Evolutionary conservation across 2,888 invertebrate genomes (phyloP), one percentile per base, ranked within the genome.

Genomic region (Callosobruchus maculatus): DNA sequence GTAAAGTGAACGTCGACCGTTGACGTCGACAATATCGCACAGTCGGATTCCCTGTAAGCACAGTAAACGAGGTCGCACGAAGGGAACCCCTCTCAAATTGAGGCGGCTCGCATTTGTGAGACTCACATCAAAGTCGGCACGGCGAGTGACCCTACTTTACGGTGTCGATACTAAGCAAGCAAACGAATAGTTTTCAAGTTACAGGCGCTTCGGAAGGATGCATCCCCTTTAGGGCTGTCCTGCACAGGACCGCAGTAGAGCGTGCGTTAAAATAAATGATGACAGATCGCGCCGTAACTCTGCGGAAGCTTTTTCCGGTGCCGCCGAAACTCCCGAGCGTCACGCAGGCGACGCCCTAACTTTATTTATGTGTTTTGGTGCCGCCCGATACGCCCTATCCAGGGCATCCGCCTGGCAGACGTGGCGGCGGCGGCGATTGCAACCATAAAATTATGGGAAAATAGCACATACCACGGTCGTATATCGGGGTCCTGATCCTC

Each of bases 201-300:
- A 13, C 49, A 13, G 1, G 9, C 49, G 18, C 49, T 1, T 13
- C 49, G 49, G 49, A 49, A 49, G 5, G 18, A 1, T 49, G 9
- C 49, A 49, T 49, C 49, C 49, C 49, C 49, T 49, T 49, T 49
- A 49, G 7, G 13, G 49, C 49, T 49, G 49, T 49, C 49, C 49
- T 49, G 49, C 49, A 49, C 49, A 49, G 49, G 49, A 49, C 49
- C 49, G 49, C 49, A 49, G 49, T 49, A 49, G 49, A 49, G 18
- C 49, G 49, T 1, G 49, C 49, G 22, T 1, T 9, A 31, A 74
- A 73, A 75, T 74, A 74, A 77, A 76, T 70, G 76, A 76, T 74
- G 77, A 74, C 77, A 74, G 72, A 74, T 74, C 71, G 73, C 21
- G 73, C 71, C 72, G 76, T 77, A 76, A 76, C 74, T 77, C 77